Base-by-base conservation (phyloP, 2,888 invertebrate species). In the Tiliacea citrago region DNA sequence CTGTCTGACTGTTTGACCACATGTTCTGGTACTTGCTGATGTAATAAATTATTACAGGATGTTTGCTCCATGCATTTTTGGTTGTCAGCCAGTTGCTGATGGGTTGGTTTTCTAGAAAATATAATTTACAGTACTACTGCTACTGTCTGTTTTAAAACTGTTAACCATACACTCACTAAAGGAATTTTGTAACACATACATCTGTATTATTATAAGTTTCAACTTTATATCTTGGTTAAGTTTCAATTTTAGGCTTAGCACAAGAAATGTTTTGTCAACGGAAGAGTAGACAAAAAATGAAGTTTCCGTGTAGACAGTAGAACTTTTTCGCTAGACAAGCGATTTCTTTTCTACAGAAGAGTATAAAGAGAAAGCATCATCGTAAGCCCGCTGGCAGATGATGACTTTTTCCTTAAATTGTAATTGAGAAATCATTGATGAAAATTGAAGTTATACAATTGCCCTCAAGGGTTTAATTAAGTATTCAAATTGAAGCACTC, bases 1-100 rank as follows among this genome's bases (percentile, higher is more conserved):
- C 78, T 85, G 67, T 51, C 71, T 65, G 58, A 72, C 74, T 63
- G 62, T 53, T 60, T 84, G 86, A 73, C 74, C 51, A 10, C n/a
- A 60, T 68, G 60, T 53, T 68, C 72, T 45, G 18, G 39, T 73
- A 24, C 13, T 79, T 51, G 35, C 47, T 55, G 35, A 57, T 42
- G 24, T 53, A 53, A 66, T 84, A 57, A 80, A 70, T 68, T 60
- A 57, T 63, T 29, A 67, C 7, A 0, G 47, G 53, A 16, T 35
- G 16, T 72, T 55, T 24, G 24, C 35, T 68, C 10, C 16, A 12
- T 47, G 13, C n/a, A 39, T 24, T 39, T 72, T 6, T 42, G 42
- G 13, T 58, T 42, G 10, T 7, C n/a, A 9, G 42, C 4, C 18
- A 35, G 35, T 35, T 21, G 65, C 24, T 29, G 16, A 57, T 16